Base-by-base conservation (phyloP, 1,140 invertebrate genomes). In the Bilobella aurantiaca region DNA sequence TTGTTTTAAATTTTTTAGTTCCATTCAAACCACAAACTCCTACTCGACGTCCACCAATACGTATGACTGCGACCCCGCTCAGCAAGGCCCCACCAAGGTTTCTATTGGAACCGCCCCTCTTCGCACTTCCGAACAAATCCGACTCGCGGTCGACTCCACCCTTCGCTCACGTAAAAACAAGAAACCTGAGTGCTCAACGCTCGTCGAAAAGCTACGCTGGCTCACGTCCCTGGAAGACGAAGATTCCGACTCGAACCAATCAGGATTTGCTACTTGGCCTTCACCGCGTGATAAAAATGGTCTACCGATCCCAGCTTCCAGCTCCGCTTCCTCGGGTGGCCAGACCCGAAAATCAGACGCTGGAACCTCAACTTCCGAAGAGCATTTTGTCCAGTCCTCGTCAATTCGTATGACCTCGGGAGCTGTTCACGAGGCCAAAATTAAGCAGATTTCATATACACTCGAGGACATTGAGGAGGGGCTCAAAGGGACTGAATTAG, bases 401-500 rank as follows among this genome's bases (percentile, higher is more conserved):
- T 31, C 46, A 5, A 49, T 64, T 2, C 47, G 62, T 18, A 65
- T 61, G 29, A 64, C 64, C n/a, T 65, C 67, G n/a, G n/a, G n/a
- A n/a, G n/a, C n/a, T 21, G 63, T 67, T 5, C 69, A 65, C 53
- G 71, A 72, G 56, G 71, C 68, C 2, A 70, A 69, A 59, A 73
- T 73, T 29, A 73, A 70, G 53, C 71, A 73, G 64, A 70, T 73
- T 29, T 62, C 46, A 28, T 70, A 73, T 60, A 70, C 68, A 8
- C 62, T 70, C 2, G 71, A 73, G 58, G 71, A 72, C 37, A 72
- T 72, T 53, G 71, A 72, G 30, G 71, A 72, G 65, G 71, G 69
- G 12, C 66, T 72, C 59, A 72, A 69, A 66, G 65, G 67, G 14
- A 63, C 63, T 53, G 68, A 73, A 30, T 62, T 46, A 18, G 71